These are phyloP conservation scores for Sepiola atlantica DNA, from an alignment of 2,888 invertebrate genomes.

Conservation along the genomic window DNA sequence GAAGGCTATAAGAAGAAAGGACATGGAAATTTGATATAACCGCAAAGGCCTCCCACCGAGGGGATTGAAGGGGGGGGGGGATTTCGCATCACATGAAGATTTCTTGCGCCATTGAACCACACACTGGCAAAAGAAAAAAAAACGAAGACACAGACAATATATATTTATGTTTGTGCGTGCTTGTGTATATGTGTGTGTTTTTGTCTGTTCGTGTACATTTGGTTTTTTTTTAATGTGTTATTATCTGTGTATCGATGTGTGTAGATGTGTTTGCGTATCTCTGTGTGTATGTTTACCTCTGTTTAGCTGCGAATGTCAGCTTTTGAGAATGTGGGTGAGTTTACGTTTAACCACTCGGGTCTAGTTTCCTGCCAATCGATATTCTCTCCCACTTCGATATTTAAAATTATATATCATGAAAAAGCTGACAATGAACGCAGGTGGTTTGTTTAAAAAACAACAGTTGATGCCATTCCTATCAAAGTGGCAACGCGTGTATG, in stretches of 20 bases:
- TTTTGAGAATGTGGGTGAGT: neutral
- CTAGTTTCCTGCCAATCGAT: neutral
- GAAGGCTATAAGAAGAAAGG: neutral
- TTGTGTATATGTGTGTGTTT: neutral
- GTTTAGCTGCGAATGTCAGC: neutral
- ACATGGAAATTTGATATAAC: neutral
- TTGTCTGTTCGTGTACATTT: neutral
- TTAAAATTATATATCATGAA: neutral
- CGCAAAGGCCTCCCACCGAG: neutral
- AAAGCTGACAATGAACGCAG: neutral
- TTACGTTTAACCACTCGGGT: neutral
- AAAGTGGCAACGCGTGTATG: neutral
- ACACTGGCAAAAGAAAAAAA: neutral
- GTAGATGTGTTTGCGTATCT: neutral
- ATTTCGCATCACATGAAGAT: neutral
- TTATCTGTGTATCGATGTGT: neutral
- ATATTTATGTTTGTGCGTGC: neutral
- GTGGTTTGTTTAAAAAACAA: neutral
- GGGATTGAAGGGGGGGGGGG: neutral
- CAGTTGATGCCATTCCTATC: neutral
- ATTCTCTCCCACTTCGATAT: neutral
- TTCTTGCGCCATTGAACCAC: neutral
- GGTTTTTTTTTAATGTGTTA: too few relatives aligned
- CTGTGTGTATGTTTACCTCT: neutral
- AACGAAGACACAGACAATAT: neutral